Evolutionary conservation across 2,113 vertebrate species (phyloP).

Genomic region (Pagrus major): DNA sequence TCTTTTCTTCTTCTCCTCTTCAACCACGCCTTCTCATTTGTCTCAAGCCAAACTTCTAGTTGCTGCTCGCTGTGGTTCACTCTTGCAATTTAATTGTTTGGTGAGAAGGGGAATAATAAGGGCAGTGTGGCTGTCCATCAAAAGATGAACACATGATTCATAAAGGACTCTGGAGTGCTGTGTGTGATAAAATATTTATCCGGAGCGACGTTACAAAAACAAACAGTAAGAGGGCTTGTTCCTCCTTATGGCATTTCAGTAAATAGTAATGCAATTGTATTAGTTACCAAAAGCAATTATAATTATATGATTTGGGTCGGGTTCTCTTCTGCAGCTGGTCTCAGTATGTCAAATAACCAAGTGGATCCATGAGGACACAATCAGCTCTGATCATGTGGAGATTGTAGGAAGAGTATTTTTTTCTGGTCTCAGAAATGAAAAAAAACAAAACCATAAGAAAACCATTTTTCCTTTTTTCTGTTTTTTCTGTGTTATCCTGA

Average conservation of each 20-base stretch:
- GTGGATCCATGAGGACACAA: background rate
- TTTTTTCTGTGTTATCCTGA: too few relatives aligned
- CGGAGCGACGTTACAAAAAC: background rate
- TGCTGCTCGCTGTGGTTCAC: rapidly evolving
- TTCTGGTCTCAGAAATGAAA: too few relatives aligned
- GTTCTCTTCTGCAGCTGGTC: background rate
- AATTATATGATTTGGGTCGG: background rate
- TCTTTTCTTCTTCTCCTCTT: slow-evolving; percentile 6
- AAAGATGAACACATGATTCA: background rate
- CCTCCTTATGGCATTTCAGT: background rate
- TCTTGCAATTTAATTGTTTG: background rate
- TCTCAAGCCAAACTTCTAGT: slow-evolving; percentile 13
- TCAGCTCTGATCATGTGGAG: slow-evolving; percentile 20
- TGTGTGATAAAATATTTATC: background rate
- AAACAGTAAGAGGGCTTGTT: background rate
- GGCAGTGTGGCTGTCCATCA: background rate
- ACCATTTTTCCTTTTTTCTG: too few relatives aligned
- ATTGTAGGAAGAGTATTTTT: too few relatives aligned
- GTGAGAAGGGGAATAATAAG: background rate
- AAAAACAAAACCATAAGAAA: too few relatives aligned
- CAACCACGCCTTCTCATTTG: background rate
- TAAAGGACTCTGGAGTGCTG: background rate
- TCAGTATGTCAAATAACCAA: slow-evolving; percentile 7
- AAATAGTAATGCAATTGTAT: background rate
- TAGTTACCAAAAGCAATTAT: background rate